Evolutionary conservation across 2,888 invertebrate genomes (phyloP), one percentile per base, ranked within the genome.

Genomic region (Morpho deidamia): DNA sequence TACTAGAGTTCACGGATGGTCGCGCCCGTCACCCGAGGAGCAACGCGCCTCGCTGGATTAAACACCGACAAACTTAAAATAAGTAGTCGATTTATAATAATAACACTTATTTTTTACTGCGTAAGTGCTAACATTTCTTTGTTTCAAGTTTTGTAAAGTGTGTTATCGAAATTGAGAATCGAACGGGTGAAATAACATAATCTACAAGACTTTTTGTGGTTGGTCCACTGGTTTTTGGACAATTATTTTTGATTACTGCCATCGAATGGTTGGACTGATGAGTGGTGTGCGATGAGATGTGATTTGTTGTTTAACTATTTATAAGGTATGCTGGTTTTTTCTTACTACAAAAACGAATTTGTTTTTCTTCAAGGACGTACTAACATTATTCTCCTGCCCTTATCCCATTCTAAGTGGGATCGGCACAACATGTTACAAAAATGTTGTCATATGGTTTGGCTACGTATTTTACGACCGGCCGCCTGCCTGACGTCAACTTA

Each of bases 181-280:
- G 72, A 77, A 75, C 67, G 68, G 66, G 70, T 75, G 60, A 63
- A 68, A 70, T 66, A 67, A 68, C 60, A 66, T 81, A 78, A 81
- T 80, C 76, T 76, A 72, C 73, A 72, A 69, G 70, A 69, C 73
- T 78, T 77, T 77, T 78, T 80, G 81, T 78, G 83, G 81, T 76
- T 64, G 64, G 68, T 67, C 68, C 69, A 64, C 63, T 69, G 73
- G 71, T 73, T 81, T 83, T 78, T 54, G 70, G 70, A 75, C 74
- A 77, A 83, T 84, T 79, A 78, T 74, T 69, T 77, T 67, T 79
- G 78, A 82, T 82, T 78, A 70, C 67, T 66, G 66, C 66, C 67
- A 66, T 70, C 65, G 59, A 56, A 47, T 59, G 63, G 56, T 56
- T 53, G 54, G 50, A 35, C 55, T 58, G 59, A 56, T 42, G 53